Base-by-base conservation (phyloP, 2,888 invertebrate species). In the Drosophila macrothrix region DNA sequence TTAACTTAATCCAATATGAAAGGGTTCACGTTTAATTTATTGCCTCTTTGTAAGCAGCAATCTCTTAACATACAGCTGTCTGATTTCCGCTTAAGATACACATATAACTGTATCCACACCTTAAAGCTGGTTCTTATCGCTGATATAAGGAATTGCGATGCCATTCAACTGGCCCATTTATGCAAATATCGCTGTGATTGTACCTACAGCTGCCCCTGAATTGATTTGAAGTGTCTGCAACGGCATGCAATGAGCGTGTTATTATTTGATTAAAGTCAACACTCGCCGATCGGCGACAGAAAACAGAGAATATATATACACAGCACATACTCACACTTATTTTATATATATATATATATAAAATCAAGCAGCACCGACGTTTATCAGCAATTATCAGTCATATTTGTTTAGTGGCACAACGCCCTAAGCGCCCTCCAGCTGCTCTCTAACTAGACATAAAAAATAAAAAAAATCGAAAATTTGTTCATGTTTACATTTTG, bases 221-320 rank as follows among this genome's bases (percentile, higher is more conserved):
- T 77, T 77, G 53, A 69, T 58, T 76, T 64, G 56, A 62, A 80
- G 70, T 67, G 61, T 41, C 54, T 67, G 76, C 64, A 67, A 64
- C 70, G 64, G 53, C 56, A 59, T 61, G 55, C 65, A 16, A 62
- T 25, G 59, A 59, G 55, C 53, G 62, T 65, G 35, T 65, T 22
- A 54, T 62, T 80, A 67, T 79, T 88, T 84, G 84, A 84, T 88
- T 84, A 86, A 70, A 73, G 84, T 71, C 69, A 83, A 86, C 75
- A 88, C 61, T 66, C 71, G 49, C 66, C 53, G 65, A 39, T 50
- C 67, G 52, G 53, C 62, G 63, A 85, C 58, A 58, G n/a, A 46
- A 31, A 7, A 25, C 28, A 12, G 16, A 55, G 46, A 52, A 53
- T 53, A 58, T 39, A 67, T 35, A 16, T 9, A 7, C 4, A 25